phyloP scores from a whole-genome alignment of 2,113 vertebrate genomes.

The Pygoscelis antarcticus region DNA sequence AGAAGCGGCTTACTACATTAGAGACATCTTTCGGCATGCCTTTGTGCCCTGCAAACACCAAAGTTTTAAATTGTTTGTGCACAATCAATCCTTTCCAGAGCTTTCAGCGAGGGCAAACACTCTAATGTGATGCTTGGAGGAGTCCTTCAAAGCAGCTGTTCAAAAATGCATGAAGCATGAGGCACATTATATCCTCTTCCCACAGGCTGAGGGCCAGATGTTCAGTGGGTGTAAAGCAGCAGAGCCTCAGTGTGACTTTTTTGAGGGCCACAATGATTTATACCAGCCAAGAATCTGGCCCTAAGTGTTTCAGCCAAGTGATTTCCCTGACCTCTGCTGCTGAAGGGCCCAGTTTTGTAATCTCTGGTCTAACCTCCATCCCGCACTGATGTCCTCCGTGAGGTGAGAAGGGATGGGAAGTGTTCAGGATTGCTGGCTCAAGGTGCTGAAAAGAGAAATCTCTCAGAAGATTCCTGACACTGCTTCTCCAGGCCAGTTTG shows the following conservation, averaged over 20 bases:
- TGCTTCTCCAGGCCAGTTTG: neutral
- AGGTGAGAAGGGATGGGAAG: neutral
- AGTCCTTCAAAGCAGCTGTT: conserved; percentile 40
- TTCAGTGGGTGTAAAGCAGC: conserved; percentile 14
- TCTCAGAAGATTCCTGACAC: neutral
- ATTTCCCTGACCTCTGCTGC: neutral
- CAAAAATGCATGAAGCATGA: neutral
- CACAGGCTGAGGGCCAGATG: conserved; percentile 42
- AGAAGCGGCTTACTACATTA: neutral
- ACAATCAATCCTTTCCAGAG: neutral
- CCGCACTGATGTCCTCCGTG: accelerated
- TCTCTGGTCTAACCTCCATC: neutral
- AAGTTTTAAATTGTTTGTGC: neutral
- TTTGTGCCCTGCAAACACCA: neutral
- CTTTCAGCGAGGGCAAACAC: neutral
- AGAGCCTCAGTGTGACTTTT: neutral
- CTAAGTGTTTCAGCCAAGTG: neutral
- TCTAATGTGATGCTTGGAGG: neutral
- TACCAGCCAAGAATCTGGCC: neutral
- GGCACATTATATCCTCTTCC: conserved; percentile 34
- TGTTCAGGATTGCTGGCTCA: neutral
- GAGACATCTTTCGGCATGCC: neutral
- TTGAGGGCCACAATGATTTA: neutral
- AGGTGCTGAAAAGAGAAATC: neutral
- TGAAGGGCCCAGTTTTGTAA: neutral